Evolutionary conservation across 2,888 invertebrate genomes (phyloP).

Genomic region (Drosophila ustulata): DNA sequence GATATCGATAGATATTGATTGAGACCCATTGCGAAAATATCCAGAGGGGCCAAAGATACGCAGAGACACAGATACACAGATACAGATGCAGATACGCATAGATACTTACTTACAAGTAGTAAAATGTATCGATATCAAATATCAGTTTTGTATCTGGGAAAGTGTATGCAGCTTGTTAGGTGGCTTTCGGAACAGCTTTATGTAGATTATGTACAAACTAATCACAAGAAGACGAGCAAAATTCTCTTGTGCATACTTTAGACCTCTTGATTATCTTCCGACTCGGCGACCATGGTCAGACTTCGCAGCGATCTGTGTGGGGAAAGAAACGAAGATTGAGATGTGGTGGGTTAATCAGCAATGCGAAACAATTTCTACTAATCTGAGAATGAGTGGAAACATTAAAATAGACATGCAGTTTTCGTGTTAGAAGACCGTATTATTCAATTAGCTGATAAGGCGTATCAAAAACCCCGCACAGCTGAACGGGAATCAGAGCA

Average conservation of each 20-base stretch:
- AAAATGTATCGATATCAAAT: not conserved
- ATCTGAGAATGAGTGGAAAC: constrained; percentile 19
- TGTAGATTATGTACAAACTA: constrained; percentile 70
- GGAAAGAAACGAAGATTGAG: constrained; percentile 2
- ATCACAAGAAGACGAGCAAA: constrained; percentile 71
- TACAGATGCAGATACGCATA: not conserved
- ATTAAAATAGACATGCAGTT: constrained; percentile 26
- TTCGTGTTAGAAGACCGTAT: constrained; percentile 44
- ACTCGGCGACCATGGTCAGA: constrained; percentile 82
- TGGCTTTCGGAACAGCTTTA: constrained; percentile 45
- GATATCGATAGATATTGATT: constrained; percentile 42
- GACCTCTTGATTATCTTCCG: constrained; percentile 74
- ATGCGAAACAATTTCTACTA: constrained; percentile 16
- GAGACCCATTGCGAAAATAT: constrained; percentile 36
- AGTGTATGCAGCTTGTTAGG: constrained; percentile 40
- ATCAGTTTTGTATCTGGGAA: constrained; percentile 9
- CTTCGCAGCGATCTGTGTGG: constrained; percentile 83
- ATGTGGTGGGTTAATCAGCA: constrained; percentile 20
- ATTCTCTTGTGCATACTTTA: constrained; percentile 58
- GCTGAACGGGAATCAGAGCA: constrained; percentile 13
- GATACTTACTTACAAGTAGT: not conserved
- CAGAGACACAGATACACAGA: constrained; percentile 6
- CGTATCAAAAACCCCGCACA: constrained; percentile 33
- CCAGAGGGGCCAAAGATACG: constrained; percentile 26
- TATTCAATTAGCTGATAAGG: constrained; percentile 38